phyloP scores from a whole-genome alignment of 2,888 invertebrate species.

The Tipula confusa region DNA sequence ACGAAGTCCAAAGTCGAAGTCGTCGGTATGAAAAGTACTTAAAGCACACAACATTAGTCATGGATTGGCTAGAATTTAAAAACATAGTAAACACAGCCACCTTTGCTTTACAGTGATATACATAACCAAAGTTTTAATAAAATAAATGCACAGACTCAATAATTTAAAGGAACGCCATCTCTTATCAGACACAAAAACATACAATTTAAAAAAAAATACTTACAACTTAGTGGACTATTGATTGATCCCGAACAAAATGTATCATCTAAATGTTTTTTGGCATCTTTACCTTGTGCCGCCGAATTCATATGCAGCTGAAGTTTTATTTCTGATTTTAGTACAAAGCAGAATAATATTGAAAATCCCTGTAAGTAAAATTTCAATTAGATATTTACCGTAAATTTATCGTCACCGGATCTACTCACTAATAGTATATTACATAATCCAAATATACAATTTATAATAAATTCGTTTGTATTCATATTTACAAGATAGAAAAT shows the following conservation, averaged over 20 bases:
- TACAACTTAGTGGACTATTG: conserved; percentile 49
- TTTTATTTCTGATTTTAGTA: conserved; percentile 47
- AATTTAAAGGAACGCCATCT: too few relatives aligned
- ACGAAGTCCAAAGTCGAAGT: too few relatives aligned
- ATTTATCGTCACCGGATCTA: conserved; percentile 37
- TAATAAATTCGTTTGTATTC: conserved; percentile 56
- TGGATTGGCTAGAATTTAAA: too few relatives aligned
- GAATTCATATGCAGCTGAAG: conserved; percentile 40
- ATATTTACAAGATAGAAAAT: conserved; percentile 61
- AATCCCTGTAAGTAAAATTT: conserved; percentile 43
- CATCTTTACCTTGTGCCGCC: conserved; percentile 41
- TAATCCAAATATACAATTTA: conserved; percentile 57
- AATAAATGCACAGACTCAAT: too few relatives aligned
- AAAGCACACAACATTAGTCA: too few relatives aligned
- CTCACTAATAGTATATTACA: conserved; percentile 58
- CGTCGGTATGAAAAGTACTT: too few relatives aligned
- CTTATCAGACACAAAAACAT: too few relatives aligned
- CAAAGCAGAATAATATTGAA: conserved; percentile 47
- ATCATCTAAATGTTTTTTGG: conserved; percentile 47
- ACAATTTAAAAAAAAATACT: too few relatives aligned
- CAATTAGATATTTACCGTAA: not conserved
- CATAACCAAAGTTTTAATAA: too few relatives aligned
- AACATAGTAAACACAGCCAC: too few relatives aligned
- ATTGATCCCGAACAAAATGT: conserved; percentile 48
- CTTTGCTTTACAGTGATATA: too few relatives aligned